A percentile compares a stretch with the other conserved stretches of the same genome.
Evolutionary conservation across 1,140 invertebrate genomes (phyloP).

Genomic region (Drosophila albomicans): DNA sequence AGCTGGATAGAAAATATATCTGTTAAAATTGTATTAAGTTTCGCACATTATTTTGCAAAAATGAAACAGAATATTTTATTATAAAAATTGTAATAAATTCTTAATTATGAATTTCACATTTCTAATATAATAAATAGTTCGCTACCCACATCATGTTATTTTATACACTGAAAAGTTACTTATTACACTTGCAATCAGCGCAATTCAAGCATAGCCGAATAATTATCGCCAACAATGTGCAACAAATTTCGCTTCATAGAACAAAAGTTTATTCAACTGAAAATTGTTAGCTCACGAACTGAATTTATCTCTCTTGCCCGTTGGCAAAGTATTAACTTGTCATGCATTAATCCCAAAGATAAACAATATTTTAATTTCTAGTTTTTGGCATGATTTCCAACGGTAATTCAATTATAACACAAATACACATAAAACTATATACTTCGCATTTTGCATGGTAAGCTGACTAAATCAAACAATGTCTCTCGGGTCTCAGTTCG

Average conservation of each 20-base stretch:
- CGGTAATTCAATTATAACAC: constrained; percentile 64
- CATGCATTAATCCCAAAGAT: constrained; percentile 11
- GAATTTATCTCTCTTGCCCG: not conserved
- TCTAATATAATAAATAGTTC: too few relatives aligned
- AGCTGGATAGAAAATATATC: too few relatives aligned
- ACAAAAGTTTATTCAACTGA: not conserved
- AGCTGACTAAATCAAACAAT: constrained; percentile 55
- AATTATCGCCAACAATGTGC: constrained; percentile 5
- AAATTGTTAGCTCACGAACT: not conserved
- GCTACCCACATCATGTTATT: too few relatives aligned
- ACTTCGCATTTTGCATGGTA: constrained; percentile 14
- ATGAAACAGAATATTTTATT: too few relatives aligned
- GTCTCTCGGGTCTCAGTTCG: not conserved
- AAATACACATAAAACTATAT: not conserved
- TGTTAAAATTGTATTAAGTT: too few relatives aligned
- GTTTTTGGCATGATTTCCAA: constrained; percentile 11
- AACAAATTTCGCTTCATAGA: not conserved
- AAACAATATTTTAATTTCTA: constrained; percentile 10
- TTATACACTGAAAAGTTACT: not conserved
- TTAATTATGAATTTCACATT: too few relatives aligned
- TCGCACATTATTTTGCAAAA: too few relatives aligned
- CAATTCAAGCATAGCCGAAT: not conserved
- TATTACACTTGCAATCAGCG: not conserved
- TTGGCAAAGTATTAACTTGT: not conserved
- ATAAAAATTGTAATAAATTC: too few relatives aligned